These are phyloP conservation scores for Meloidogyne floridensis DNA, from an alignment of 1,140 invertebrate genomes.

Conservation along the genomic window DNA sequence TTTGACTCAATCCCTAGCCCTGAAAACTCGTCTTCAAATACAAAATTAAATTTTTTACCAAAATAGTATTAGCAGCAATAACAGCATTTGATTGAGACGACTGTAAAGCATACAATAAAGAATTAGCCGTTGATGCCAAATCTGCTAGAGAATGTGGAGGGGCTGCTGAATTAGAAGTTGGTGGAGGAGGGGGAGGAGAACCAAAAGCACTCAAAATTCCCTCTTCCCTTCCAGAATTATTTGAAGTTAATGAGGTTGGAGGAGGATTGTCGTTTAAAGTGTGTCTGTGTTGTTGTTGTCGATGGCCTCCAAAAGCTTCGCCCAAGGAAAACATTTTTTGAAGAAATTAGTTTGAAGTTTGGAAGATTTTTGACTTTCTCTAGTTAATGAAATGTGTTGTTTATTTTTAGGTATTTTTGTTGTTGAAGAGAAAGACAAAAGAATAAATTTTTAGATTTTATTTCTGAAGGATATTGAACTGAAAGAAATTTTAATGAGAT, in stretches of 20 bases:
- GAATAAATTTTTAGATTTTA: no score
- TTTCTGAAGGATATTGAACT: no score
- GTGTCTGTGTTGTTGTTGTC: neutral
- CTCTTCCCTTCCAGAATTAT: neutral
- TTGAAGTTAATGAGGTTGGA: neutral
- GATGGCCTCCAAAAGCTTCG: neutral
- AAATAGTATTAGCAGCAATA: constrained; percentile 28
- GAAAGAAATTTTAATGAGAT: no score
- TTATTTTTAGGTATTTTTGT: no score
- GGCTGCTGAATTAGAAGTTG: neutral
- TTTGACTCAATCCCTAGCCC: neutral
- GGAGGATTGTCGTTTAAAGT: neutral
- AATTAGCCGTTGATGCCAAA: constrained; percentile 22
- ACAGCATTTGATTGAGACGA: constrained; percentile 27
- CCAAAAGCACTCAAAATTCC: neutral
- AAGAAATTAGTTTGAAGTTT: neutral
- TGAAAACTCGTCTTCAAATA: neutral
- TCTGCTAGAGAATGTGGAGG: constrained; percentile 25
- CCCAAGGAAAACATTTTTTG: neutral
- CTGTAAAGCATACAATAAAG: constrained; percentile 20
- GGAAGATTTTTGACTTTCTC: neutral
- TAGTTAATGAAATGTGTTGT: no score
- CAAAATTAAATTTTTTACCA: constrained; percentile 9
- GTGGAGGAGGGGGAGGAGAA: neutral
- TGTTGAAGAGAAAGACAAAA: no score